These are phyloP conservation scores for Pherbina coryleti DNA, from an alignment of 2,888 invertebrate genomes.

Conservation along the genomic window DNA sequence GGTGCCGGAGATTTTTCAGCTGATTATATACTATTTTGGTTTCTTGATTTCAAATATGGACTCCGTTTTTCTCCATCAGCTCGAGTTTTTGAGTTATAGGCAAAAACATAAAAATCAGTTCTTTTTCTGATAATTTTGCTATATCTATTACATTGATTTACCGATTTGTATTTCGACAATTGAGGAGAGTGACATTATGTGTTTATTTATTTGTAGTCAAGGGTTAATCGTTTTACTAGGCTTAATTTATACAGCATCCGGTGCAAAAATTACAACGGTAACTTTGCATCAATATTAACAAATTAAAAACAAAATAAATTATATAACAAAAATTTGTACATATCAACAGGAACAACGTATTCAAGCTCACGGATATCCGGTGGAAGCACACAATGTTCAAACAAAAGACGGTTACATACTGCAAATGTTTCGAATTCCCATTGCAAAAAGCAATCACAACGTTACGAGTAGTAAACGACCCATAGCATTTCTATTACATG, in stretches of 20 bases:
- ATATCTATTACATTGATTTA: too few relatives aligned
- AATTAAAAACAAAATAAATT: background rate
- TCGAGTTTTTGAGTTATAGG: too few relatives aligned
- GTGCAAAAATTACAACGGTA: background rate
- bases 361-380: slow-evolving; percentile 71
- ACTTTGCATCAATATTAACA: background rate
- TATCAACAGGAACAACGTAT: background rate
- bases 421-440: slow-evolving; percentile 84
- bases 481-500: slow-evolving; percentile 60
- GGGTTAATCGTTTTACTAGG: background rate
- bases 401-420: slow-evolving; percentile 88
- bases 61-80: too few relatives aligned
- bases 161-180: background rate
- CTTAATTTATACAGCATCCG: background rate
- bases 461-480: slow-evolving; percentile 46
- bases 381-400: slow-evolving; percentile 77
- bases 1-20: too few relatives aligned
- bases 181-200: background rate
- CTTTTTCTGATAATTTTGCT: too few relatives aligned
- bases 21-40: too few relatives aligned
- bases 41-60: too few relatives aligned
- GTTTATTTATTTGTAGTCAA: background rate
- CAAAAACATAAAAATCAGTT: too few relatives aligned
- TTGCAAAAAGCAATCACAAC: slow-evolving; percentile 47
- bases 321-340: too few relatives aligned